A percentile compares a stretch with the other conserved stretches of the same genome.
phyloP scores from a whole-genome alignment of 2,113 vertebrate species.

The Alexandromys fortis region DNA sequence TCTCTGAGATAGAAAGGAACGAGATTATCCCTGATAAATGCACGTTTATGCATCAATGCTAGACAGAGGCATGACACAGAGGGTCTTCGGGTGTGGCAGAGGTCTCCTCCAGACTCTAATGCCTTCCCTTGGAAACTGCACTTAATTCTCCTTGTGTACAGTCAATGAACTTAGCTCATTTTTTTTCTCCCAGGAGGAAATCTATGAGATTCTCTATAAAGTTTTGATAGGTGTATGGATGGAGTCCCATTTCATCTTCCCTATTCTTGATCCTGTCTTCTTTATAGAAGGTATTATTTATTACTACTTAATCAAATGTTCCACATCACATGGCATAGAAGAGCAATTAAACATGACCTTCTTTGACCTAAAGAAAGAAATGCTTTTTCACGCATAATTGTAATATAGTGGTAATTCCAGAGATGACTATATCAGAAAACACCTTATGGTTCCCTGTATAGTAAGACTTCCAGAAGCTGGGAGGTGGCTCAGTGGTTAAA shows the following conservation, averaged over 20 bases:
- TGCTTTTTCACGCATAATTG: neutral
- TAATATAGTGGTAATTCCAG: neutral
- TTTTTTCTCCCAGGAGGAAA: neutral
- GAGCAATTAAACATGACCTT: neutral
- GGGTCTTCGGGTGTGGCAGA: neutral
- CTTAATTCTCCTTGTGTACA: neutral
- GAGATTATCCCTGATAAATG: neutral
- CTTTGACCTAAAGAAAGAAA: slow-evolving; percentile 14
- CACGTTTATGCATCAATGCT: neutral
- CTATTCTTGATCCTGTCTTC: neutral
- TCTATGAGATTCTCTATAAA: neutral
- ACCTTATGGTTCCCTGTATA: slow-evolving; percentile 10
- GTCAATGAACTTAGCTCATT: neutral
- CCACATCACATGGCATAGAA: neutral
- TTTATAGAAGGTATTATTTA: neutral
- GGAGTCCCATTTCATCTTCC: neutral
- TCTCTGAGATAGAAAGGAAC: neutral
- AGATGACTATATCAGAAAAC: neutral
- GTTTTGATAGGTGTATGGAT: neutral
- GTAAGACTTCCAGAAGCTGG: slow-evolving; percentile 1
- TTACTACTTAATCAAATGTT: neutral
- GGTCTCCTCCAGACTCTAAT: neutral
- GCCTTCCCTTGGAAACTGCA: neutral
- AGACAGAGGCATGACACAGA: neutral
- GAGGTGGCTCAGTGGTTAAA: neutral